phyloP scores from a whole-genome alignment of 1,140 invertebrate genomes.

The Ctenoplectra terminalis region DNA sequence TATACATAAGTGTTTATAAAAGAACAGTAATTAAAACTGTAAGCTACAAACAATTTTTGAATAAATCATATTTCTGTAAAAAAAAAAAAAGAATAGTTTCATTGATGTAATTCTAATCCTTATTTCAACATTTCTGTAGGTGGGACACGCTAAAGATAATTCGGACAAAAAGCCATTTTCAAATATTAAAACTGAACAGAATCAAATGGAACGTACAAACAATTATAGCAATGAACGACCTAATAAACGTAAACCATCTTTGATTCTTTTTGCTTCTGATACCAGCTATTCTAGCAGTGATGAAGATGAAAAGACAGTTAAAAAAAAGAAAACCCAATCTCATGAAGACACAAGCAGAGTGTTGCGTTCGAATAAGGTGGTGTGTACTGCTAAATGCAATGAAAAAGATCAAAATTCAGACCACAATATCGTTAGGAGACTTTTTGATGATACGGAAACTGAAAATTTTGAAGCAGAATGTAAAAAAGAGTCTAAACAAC shows the following conservation, averaged over 20 bases:
- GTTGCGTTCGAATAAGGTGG: not conserved
- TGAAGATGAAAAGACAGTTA: conserved; percentile 56
- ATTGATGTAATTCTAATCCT: conserved; percentile 67
- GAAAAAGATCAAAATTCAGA: conserved; percentile 30
- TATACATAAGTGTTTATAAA: conserved; percentile 54
- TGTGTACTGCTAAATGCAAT: not conserved
- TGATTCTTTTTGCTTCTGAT: conserved; percentile 41
- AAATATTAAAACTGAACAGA: conserved; percentile 44
- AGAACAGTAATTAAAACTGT: conserved; percentile 55
- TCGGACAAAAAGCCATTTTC: conserved; percentile 57
- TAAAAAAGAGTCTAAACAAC: conserved; percentile 18
- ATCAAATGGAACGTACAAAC: conserved; percentile 42
- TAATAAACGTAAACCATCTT: conserved; percentile 71
- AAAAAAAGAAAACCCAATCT: conserved; percentile 62
- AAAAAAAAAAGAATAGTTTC: conserved; percentile 55
- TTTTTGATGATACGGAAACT: conserved; percentile 21
- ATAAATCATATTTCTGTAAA: conserved; percentile 74
- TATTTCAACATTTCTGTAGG: conserved; percentile 69
- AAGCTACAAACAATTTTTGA: conserved; percentile 65
- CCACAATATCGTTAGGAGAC: conserved; percentile 31
- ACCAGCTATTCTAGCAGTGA: conserved; percentile 48
- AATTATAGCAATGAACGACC: conserved; percentile 49
- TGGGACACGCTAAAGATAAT: conserved; percentile 58
- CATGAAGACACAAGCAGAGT: conserved; percentile 8
- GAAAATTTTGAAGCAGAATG: conserved; percentile 10